phyloP scores from a whole-genome alignment of 1,140 invertebrate genomes.

The Drosophila insularis region DNA sequence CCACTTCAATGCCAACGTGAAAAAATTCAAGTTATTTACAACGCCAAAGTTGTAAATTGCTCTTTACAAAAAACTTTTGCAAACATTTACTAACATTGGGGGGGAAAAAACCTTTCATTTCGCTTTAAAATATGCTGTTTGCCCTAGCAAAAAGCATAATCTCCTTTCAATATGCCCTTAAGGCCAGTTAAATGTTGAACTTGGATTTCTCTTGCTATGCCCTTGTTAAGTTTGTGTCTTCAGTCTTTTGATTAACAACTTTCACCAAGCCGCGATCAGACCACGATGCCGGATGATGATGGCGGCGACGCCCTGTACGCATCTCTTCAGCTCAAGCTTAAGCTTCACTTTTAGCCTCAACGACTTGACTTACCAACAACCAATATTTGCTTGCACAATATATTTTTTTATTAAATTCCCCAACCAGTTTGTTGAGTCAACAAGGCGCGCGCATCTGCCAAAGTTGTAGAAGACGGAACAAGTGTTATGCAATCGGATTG shows the following conservation, averaged over 20 bases:
- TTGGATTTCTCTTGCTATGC: slow-evolving; percentile 11
- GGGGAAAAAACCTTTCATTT: neutral
- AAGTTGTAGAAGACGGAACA: neutral
- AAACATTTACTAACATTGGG: neutral
- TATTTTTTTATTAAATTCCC: slow-evolving; percentile 46
- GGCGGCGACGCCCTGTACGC: slow-evolving; percentile 40
- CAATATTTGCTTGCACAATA: slow-evolving; percentile 38
- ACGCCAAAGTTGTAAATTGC: neutral
- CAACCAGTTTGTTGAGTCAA: slow-evolving; percentile 56
- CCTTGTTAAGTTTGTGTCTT: slow-evolving; percentile 31
- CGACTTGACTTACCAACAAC: neutral
- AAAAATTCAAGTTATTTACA: neutral
- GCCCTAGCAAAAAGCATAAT: neutral
- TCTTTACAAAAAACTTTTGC: neutral
- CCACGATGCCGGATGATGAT: neutral
- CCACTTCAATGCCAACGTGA: neutral
- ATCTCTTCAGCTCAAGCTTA: slow-evolving; percentile 19
- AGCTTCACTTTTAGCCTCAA: slow-evolving; percentile 12
- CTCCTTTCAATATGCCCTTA: slow-evolving; percentile 24
- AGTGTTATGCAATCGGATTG: slow-evolving; percentile 58
- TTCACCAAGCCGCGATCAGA: slow-evolving; percentile 30
- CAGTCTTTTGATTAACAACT: slow-evolving; percentile 47
- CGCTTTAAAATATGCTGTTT: neutral
- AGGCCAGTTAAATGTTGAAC: slow-evolving; percentile 1
- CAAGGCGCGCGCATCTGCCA: slow-evolving; percentile 37